Percentiles rank a stretch among this genome's conserved stretches.
These are phyloP conservation scores for Tetragonula carbonaria DNA, from an alignment of 2,888 invertebrate species.

Conservation along the genomic window DNA sequence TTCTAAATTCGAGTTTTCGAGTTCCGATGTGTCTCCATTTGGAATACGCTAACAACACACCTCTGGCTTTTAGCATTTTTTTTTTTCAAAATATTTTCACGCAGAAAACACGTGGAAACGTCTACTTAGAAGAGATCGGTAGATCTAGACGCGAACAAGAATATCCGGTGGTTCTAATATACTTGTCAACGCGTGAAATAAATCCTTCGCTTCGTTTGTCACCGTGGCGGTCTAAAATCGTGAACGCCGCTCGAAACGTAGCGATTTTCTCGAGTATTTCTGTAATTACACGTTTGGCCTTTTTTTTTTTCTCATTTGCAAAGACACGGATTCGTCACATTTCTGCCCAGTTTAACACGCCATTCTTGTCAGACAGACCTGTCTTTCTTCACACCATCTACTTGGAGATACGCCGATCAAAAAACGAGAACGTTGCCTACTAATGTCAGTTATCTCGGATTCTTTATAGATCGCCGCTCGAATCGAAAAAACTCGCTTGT, in stretches of 20 bases:
- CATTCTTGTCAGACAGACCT: slow-evolving; percentile 1
- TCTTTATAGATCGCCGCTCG: slow-evolving; percentile 29
- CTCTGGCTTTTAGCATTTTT: background rate
- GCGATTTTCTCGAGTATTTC: background rate
- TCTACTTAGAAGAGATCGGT: background rate
- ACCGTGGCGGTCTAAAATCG: background rate
- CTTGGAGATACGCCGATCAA: background rate
- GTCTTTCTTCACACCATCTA: slow-evolving; percentile 16
- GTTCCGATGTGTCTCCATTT: background rate
- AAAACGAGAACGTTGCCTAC: slow-evolving; percentile 12
- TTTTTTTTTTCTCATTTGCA: background rate
- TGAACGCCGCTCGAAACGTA: background rate
- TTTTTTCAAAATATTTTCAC: background rate
- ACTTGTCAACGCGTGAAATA: background rate
- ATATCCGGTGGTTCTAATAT: background rate
- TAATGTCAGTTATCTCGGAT: background rate
- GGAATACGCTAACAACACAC: background rate
- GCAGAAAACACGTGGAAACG: background rate
- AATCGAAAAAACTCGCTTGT: slow-evolving; percentile 21
- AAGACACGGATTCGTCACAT: background rate
- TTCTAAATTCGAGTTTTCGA: background rate
- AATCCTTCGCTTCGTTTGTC: background rate
- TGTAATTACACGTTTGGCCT: background rate
- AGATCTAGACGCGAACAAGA: background rate
- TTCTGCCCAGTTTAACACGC: background rate